Conservation (phyloP, 2,113 vertebrate species). For the Aspiorhynchus laticeps region DNA sequence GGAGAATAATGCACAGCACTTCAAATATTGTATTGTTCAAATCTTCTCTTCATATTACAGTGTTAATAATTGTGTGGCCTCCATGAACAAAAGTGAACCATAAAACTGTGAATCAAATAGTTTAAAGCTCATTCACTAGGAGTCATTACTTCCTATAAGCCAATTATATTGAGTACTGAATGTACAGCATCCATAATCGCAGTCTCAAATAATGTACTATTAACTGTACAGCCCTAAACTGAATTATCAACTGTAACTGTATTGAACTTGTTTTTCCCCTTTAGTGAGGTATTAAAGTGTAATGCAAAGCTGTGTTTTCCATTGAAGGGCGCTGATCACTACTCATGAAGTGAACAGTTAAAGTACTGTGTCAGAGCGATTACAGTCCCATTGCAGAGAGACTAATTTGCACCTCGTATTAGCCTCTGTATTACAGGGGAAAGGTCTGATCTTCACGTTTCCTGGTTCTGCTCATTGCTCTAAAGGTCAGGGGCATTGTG, state of each 20-base stretch:
- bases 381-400: neutral
- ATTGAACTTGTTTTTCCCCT: neutral
- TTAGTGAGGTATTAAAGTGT: neutral
- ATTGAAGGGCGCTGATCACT: neutral
- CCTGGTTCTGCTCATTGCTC: neutral
- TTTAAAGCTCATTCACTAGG: neutral
- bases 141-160: no score
- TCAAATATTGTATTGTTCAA: neutral
- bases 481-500: slow-evolving; percentile 47
- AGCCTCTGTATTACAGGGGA: neutral
- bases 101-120: neutral
- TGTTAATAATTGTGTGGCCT: neutral
- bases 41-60: neutral
- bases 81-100: neutral
- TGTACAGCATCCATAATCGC: no score
- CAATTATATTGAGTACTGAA: no score
- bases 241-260: neutral
- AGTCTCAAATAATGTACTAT: neutral
- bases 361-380: neutral
- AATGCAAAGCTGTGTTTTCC: neutral
- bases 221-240: neutral
- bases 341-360: neutral
- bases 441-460: neutral
- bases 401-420: slow-evolving; percentile 13
- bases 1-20: no score